Evolutionary conservation across 2,888 invertebrate species (phyloP).

Genomic region (Eupithecia pulchellata): DNA sequence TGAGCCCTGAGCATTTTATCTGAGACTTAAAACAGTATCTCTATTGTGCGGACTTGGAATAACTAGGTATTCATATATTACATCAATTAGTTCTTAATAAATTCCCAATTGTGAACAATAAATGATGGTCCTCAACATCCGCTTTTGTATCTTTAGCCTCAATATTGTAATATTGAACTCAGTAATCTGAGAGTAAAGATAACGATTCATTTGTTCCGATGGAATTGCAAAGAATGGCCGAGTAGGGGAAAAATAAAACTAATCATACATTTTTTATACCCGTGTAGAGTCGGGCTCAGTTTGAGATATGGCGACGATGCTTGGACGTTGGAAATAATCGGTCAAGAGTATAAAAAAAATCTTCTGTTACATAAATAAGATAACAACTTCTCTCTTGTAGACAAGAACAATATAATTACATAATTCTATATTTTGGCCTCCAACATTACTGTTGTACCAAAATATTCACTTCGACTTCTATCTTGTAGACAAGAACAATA

Average conservation of each 20-base stretch:
- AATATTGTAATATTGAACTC: conserved; percentile 20
- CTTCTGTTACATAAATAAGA: background rate
- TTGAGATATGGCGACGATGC: conserved; percentile 15
- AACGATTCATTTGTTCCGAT: conserved; percentile 68
- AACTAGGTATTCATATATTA: too few relatives aligned
- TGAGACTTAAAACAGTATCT: too few relatives aligned
- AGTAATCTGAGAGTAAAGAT: conserved; percentile 21
- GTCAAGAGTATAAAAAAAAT: background rate
- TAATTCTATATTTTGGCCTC: too few relatives aligned
- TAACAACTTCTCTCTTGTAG: too few relatives aligned
- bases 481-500: too few relatives aligned
- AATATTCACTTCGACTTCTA: too few relatives aligned
- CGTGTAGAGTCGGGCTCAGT: conserved; percentile 46
- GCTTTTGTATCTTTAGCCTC: background rate
- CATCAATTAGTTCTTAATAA: background rate
- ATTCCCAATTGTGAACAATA: too few relatives aligned
- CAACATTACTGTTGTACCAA: too few relatives aligned
- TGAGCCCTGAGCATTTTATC: background rate
- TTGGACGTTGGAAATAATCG: background rate
- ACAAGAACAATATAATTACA: too few relatives aligned
- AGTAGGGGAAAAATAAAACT: conserved; percentile 78
- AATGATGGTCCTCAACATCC: background rate
- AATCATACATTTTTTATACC: conserved; percentile 82
- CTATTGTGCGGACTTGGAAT: background rate
- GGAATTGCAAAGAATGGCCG: conserved; percentile 64